Evolutionary conservation across 2,888 invertebrate species (phyloP), one percentile per base, ranked within the genome.

Genomic region (Nasonia oneida): DNA sequence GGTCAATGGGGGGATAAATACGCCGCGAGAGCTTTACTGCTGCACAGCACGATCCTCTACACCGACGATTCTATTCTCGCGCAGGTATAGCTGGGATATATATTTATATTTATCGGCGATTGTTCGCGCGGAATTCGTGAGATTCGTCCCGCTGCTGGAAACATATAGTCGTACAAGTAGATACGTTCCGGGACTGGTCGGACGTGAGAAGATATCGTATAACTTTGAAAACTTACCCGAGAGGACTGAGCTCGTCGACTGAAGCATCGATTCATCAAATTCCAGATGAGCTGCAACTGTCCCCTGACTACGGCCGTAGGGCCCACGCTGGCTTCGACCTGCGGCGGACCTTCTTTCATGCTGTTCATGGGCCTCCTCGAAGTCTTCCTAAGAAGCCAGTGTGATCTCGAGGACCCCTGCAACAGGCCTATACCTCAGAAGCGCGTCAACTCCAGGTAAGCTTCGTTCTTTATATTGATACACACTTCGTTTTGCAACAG

Each of bases 281-380:
- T 90, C 64, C 87, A 92, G 92, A 93, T 93, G 87, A 93, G 93
- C 86, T 97, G 97, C 94, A 97, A 97, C 94, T 97, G 97, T 92
- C 96, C 97, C 88, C 96, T 97, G 93, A 95, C 96, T 88, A 95
- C 95, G 92, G 96, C 97, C 90, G 94, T 95, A 61, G 97, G 97
- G n/a, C 97, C 97, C 6, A 97, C 97, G 78, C 94, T 98, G 90
- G 97, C 97, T 64, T 95, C 96, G 84, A 97, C 97, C 80, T 98
- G 97, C 92, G 97, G 97, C 14, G 97, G 97, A 39, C 96, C 96
- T 82, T 96, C 96, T 67, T 97, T 96, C 93, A 97, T 97, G 97
- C 95, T 97, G 73, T 98, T 97, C 94, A 98, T 98, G 97, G 97
- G 97, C 1, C 95, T 98, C 4, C 94, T 97, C 73, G 97, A 97